These are phyloP conservation scores for Acridotheres tristis DNA, from an alignment of 2,797 vertebrate species.

Conservation along the genomic window DNA sequence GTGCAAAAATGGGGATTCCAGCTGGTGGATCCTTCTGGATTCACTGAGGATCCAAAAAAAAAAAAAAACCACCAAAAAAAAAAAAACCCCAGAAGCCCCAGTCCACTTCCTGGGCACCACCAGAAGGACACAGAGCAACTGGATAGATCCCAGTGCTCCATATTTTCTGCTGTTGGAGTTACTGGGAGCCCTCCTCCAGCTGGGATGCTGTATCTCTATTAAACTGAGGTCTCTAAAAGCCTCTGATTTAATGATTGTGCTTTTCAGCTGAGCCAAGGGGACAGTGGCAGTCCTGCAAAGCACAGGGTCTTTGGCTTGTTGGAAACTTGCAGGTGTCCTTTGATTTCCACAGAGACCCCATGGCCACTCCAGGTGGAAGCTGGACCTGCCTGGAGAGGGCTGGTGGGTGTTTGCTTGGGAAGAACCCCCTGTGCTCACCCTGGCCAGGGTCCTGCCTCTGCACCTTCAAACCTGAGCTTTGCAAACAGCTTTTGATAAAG, in stretches of 20 bases:
- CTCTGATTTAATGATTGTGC: neutral
- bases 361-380: neutral
- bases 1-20: neutral
- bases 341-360: neutral
- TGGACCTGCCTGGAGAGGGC: neutral
- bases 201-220: neutral
- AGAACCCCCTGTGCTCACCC: neutral
- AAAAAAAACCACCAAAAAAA: no score
- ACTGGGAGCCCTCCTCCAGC: no score
- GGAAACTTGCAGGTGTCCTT: neutral
- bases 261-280: neutral
- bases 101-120: neutral
- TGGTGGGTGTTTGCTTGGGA: accelerated
- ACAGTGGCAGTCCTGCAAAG: neutral
- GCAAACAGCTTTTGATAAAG: neutral
- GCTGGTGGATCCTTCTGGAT: neutral
- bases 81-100: neutral
- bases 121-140: neutral
- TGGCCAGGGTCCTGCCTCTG: neutral
- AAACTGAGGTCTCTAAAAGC: neutral
- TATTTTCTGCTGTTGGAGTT: neutral
- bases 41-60: neutral
- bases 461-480: neutral
- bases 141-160: accelerated
- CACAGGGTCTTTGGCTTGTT: neutral